phyloP scores from a whole-genome alignment of 2,888 invertebrate genomes.

The Macrophya annulata region DNA sequence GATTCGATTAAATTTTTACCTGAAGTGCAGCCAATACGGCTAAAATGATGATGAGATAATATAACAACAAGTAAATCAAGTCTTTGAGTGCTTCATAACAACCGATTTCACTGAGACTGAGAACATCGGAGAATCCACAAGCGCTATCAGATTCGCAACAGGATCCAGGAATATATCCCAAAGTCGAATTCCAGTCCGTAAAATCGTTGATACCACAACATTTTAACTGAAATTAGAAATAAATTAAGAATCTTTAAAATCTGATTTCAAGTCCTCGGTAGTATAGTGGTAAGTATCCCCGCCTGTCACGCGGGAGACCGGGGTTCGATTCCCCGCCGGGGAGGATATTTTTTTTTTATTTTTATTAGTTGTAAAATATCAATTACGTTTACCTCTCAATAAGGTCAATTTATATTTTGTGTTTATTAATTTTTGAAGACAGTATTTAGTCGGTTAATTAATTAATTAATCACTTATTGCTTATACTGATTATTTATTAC shows the following conservation, averaged over 20 bases:
- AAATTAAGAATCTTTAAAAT: neutral
- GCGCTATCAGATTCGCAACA: constrained; percentile 52
- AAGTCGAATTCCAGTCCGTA: constrained; percentile 56
- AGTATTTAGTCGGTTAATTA: no score
- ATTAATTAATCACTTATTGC: no score
- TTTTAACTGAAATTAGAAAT: constrained; percentile 48
- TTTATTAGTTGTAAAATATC: neutral
- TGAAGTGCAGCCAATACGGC: constrained; percentile 14
- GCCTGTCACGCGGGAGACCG: constrained; percentile 50
- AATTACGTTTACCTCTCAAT: no score
- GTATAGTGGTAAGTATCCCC: constrained; percentile 47
- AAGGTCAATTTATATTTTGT: no score
- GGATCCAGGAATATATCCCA: constrained; percentile 54
- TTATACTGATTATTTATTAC: no score
- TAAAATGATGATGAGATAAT: constrained; percentile 9
- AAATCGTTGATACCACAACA: constrained; percentile 60
- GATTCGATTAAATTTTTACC: neutral
- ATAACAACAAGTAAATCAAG: constrained; percentile 22
- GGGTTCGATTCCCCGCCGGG: constrained; percentile 50
- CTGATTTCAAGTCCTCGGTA: constrained; percentile 30
- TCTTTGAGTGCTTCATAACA: constrained; percentile 27
- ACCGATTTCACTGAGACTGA: constrained; percentile 15
- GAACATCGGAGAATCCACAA: neutral
- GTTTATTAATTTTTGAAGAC: no score
- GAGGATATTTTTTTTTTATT: constrained; percentile 26